Conservation (phyloP, 2,888 invertebrate species). For the Drosophila putrida region DNA sequence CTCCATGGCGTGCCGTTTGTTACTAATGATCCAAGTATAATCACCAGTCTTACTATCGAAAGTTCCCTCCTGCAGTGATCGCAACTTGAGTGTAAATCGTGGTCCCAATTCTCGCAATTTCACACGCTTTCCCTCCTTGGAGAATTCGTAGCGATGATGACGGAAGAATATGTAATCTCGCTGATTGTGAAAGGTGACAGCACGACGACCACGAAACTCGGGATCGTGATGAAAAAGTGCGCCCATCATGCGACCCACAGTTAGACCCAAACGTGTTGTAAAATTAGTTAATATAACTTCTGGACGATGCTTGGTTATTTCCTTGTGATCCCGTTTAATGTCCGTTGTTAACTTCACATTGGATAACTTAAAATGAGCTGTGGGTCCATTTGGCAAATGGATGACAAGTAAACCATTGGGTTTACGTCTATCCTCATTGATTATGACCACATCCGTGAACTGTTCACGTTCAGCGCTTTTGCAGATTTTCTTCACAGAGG, state of each 20-base stretch:
- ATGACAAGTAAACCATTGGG: conserved; percentile 97
- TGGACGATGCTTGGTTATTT: conserved; percentile 94
- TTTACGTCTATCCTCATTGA: conserved; percentile 96
- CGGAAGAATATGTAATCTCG: conserved; percentile 99
- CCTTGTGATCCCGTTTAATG: conserved; percentile 91
- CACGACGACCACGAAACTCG: conserved; percentile 96
- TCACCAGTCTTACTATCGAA: conserved; percentile 99
- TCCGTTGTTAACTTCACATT: conserved; percentile 96
- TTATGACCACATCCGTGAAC: conserved; percentile 95
- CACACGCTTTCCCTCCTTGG: conserved; percentile 90
- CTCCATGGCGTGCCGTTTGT: conserved; percentile 97
- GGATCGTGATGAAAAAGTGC: conserved; percentile 98
- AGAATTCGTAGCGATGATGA: conserved; percentile 98
- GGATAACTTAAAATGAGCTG: conserved; percentile 97
- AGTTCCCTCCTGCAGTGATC: conserved; percentile 97
- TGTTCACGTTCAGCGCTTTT: conserved; percentile 92
- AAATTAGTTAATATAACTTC: conserved; percentile 99
- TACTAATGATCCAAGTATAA: conserved; percentile 97
- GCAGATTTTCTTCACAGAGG: conserved; percentile 97
- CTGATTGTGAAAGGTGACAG: conserved; percentile 99
- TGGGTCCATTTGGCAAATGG: conserved; percentile 98
- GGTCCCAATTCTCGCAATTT: conserved; percentile 97
- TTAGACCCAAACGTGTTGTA: conserved; percentile 95
- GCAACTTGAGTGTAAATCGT: conserved; percentile 96
- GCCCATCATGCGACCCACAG: conserved; percentile 96